A percentile compares a stretch with the other conserved stretches of the same genome.
Conservation (phyloP, 2,888 invertebrate genomes). For the Altica lythri region DNA sequence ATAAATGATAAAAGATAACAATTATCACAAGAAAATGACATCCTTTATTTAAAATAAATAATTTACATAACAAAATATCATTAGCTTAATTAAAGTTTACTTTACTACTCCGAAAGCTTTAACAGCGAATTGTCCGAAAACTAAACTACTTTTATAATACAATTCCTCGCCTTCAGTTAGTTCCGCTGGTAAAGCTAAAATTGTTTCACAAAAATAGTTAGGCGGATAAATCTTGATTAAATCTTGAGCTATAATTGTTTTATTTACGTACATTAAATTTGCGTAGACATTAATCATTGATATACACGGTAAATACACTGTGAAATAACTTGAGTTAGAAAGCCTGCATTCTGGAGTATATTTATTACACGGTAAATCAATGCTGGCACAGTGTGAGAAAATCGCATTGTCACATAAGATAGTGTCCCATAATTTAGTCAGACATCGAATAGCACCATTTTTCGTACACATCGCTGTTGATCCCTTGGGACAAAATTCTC, state of each 20-base stretch:
- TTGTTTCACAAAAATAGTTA: slow-evolving; percentile 12
- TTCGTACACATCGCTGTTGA: slow-evolving; percentile 14
- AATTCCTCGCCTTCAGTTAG: slow-evolving; percentile 15
- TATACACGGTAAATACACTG: slow-evolving; percentile 5
- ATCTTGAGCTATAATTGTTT: slow-evolving; percentile 13
- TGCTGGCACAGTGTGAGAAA: slow-evolving; percentile 1
- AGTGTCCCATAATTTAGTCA: slow-evolving; percentile 17
- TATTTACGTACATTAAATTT: slow-evolving; percentile 8
- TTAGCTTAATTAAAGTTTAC: too few relatives aligned
- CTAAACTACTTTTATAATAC: neutral
- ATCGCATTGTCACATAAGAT: slow-evolving; percentile 1
- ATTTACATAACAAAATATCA: too few relatives aligned
- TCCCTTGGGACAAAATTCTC: slow-evolving; percentile 14
- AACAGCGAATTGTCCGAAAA: slow-evolving; percentile 13
- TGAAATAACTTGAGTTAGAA: neutral
- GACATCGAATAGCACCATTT: slow-evolving; percentile 16
- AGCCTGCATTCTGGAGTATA: slow-evolving; percentile 12
- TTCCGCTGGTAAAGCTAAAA: slow-evolving; percentile 13
- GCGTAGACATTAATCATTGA: slow-evolving; percentile 7
- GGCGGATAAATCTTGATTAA: slow-evolving; percentile 15
- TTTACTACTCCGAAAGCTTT: slow-evolving; percentile 2
- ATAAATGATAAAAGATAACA: too few relatives aligned
- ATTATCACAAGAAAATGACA: too few relatives aligned
- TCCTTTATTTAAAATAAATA: too few relatives aligned
- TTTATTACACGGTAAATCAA: slow-evolving; percentile 3